Evolutionary conservation across 2,888 invertebrate genomes (phyloP).

Genomic region (Scaptomyza caliginosa): DNA sequence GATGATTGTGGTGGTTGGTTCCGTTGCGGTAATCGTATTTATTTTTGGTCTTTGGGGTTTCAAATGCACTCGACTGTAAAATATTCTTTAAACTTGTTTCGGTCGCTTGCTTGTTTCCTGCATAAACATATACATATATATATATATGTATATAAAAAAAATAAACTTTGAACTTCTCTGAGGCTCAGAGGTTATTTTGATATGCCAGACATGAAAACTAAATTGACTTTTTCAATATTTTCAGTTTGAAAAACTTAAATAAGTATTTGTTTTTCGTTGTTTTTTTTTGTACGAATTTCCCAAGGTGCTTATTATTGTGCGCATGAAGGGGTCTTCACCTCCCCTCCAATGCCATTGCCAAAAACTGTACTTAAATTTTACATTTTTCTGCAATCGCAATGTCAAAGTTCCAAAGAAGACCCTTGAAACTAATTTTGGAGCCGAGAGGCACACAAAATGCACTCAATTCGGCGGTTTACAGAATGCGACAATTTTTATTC

Average conservation of each 20-base stretch:
- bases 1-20: slow-evolving; percentile 5
- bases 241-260: slow-evolving; percentile 18
- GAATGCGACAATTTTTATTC: slow-evolving; percentile 59
- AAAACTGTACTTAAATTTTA: slow-evolving; percentile 25
- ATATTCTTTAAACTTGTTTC: slow-evolving; percentile 61
- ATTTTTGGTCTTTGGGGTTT: slow-evolving; percentile 68
- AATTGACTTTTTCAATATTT: neutral
- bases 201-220: neutral
- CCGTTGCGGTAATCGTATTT: slow-evolving; percentile 59
- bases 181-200: slow-evolving; percentile 28
- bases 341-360: neutral
- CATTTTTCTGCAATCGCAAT: slow-evolving; percentile 31
- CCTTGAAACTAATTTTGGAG: slow-evolving; percentile 49
- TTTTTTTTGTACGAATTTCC: slow-evolving; percentile 52
- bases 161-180: slow-evolving; percentile 57
- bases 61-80: slow-evolving; percentile 65
- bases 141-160: slow-evolving; percentile 12
- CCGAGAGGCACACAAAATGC: slow-evolving; percentile 36
- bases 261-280: too few relatives aligned
- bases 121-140: slow-evolving; percentile 29
- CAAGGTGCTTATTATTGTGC: slow-evolving; percentile 32
- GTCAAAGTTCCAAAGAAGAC: slow-evolving; percentile 39
- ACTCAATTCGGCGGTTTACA: slow-evolving; percentile 51
- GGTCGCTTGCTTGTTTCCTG: slow-evolving; percentile 20
- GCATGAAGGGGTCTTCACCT: neutral